These are phyloP conservation scores for Psittacara wagleri DNA, from an alignment of 2,113 vertebrate species.

Conservation along the genomic window DNA sequence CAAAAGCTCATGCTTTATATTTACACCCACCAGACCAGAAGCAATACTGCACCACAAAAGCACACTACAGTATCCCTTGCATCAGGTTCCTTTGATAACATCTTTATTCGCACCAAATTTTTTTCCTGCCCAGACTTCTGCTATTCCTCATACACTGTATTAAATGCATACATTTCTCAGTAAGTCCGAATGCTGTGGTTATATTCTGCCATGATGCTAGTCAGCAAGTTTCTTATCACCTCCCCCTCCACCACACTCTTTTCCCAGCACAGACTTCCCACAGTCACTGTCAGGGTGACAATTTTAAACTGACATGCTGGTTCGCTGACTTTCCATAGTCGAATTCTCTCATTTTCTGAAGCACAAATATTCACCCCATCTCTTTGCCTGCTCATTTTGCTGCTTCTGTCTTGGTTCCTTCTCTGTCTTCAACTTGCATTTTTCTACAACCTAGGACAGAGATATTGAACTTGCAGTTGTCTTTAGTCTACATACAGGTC, in stretches of 20 bases:
- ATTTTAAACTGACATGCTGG: neutral
- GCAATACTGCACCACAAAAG: neutral
- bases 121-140: neutral
- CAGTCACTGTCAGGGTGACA: neutral
- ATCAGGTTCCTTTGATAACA: neutral
- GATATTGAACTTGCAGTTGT: neutral
- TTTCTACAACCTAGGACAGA: neutral
- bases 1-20: neutral
- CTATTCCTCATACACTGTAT: fast-evolving
- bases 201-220: neutral
- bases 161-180: neutral
- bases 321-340: neutral
- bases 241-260: neutral
- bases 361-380: neutral
- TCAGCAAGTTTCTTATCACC: neutral
- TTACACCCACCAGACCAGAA: neutral
- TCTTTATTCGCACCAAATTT: neutral
- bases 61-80: neutral
- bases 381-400: neutral
- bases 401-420: neutral
- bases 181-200: neutral
- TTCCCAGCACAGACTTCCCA: neutral
- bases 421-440: neutral
- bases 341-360: neutral
- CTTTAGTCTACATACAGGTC: neutral